Evolutionary conservation across 2,113 vertebrate genomes (phyloP).

Genomic region (Aythya baeri): DNA sequence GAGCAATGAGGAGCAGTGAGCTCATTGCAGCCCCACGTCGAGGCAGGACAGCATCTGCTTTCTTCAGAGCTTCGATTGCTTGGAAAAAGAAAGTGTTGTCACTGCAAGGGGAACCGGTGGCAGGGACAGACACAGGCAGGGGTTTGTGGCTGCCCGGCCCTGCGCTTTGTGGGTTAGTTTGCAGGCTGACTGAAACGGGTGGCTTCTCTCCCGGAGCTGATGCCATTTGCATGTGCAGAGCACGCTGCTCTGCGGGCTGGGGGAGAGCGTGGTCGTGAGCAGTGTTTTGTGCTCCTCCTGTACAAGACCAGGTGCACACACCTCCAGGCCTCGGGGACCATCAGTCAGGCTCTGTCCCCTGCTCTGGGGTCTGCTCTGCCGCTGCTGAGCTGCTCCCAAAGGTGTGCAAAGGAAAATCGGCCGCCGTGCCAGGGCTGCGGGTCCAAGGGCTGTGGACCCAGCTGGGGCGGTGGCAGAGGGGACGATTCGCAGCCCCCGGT

Average conservation of each 20-base stretch:
- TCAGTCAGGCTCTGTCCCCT: not conserved
- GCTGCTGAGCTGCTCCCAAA: not conserved
- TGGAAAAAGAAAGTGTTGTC: too few species aligned
- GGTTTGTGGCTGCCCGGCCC: accelerated
- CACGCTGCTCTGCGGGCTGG: accelerated
- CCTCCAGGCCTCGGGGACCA: too few species aligned
- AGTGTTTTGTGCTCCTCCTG: not conserved
- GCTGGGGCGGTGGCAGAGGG: not conserved
- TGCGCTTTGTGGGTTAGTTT: accelerated
- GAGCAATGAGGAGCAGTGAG: not conserved
- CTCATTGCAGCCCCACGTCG: accelerated
- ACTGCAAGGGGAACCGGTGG: accelerated
- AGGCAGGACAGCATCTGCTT: not conserved
- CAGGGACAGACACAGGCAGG: not conserved
- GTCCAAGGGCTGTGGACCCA: not conserved
- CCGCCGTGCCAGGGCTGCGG: too few species aligned
- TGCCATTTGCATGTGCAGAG: not conserved
- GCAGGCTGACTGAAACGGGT: not conserved
- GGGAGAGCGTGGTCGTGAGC: accelerated
- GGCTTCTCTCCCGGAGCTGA: not conserved
- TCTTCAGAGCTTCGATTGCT: not conserved
- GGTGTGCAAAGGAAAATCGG: not conserved
- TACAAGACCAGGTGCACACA: not conserved
- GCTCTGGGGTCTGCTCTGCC: not conserved
- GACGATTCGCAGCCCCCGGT: not conserved